Percentiles rank a stretch among this genome's conserved stretches.
phyloP scores from a whole-genome alignment of 2,888 invertebrate genomes.

The Achlya flavicornis region DNA sequence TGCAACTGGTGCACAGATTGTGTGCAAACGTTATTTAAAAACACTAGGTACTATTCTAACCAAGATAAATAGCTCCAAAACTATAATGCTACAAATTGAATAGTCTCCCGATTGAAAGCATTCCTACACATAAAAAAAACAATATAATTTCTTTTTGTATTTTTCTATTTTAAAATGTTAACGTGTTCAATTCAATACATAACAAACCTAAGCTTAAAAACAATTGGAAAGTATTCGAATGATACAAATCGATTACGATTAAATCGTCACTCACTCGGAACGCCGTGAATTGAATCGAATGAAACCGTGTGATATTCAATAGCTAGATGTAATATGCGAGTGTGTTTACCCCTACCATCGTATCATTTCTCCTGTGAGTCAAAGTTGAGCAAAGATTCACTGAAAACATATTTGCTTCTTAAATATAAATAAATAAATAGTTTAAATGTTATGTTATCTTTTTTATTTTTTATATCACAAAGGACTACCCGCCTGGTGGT shows the following conservation, averaged over 20 bases:
- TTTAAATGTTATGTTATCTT: too few relatives aligned
- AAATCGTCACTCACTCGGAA: conserved; percentile 7
- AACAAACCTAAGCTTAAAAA: neutral
- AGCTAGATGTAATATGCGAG: conserved; percentile 19
- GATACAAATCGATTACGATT: conserved; percentile 8
- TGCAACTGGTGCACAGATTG: too few relatives aligned
- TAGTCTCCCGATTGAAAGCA: too few relatives aligned
- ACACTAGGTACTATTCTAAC: too few relatives aligned
- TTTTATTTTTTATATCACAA: too few relatives aligned
- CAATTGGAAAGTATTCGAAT: conserved; percentile 8
- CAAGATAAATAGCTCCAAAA: too few relatives aligned
- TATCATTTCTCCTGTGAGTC: neutral
- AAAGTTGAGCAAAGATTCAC: neutral
- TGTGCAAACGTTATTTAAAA: too few relatives aligned
- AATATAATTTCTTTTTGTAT: neutral
- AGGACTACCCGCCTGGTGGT: too few relatives aligned
- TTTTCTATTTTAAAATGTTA: neutral
- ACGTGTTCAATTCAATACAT: neutral
- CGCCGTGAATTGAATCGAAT: conserved; percentile 10
- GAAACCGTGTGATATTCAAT: conserved; percentile 33
- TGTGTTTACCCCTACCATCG: conserved; percentile 8
- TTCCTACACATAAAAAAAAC: too few relatives aligned
- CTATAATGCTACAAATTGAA: too few relatives aligned
- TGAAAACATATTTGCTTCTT: neutral
- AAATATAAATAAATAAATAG: too few relatives aligned